Percentiles rank a stretch among this genome's conserved stretches.
phyloP scores from a whole-genome alignment of 2,797 vertebrate genomes.

The Melanotaenia parkinsoni region DNA sequence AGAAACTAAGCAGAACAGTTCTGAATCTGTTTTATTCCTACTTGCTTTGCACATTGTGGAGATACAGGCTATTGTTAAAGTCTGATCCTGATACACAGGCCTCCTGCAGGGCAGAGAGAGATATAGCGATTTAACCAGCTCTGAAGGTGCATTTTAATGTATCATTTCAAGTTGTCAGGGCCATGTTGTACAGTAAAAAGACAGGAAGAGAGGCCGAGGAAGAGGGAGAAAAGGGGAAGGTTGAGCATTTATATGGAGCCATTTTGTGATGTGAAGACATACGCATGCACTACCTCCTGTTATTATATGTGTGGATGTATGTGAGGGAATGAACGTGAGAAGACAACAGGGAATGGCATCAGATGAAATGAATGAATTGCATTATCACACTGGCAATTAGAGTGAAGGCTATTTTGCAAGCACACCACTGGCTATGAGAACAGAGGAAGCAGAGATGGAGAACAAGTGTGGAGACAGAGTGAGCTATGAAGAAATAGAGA shows the following conservation, averaged over 20 bases:
- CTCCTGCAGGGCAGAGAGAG: no score
- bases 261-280: conserved; percentile 13
- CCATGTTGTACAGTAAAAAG: background rate
- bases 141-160: background rate
- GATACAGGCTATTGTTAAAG: background rate
- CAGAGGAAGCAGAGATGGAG: conserved; percentile 16
- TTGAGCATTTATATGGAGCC: conserved; percentile 1
- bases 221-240: background rate
- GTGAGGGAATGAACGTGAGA: conserved; percentile 4
- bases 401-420: conserved; percentile 49
- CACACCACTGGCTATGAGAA: conserved; percentile 27
- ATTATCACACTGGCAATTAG: conserved; percentile 67
- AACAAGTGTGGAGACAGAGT: background rate
- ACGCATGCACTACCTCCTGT: background rate
- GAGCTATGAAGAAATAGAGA: conserved; percentile 31
- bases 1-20: background rate
- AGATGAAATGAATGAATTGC: conserved; percentile 70
- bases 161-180: background rate
- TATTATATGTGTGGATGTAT: background rate
- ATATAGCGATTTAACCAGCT: background rate
- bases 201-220: background rate
- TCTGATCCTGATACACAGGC: background rate
- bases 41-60: no score
- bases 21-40: no score
- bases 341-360: conserved; percentile 41